Percentiles rank a stretch among this genome's conserved stretches.
Conservation (phyloP, 92 coral and sea anemone species). For the Actinernus sp. region DNA sequence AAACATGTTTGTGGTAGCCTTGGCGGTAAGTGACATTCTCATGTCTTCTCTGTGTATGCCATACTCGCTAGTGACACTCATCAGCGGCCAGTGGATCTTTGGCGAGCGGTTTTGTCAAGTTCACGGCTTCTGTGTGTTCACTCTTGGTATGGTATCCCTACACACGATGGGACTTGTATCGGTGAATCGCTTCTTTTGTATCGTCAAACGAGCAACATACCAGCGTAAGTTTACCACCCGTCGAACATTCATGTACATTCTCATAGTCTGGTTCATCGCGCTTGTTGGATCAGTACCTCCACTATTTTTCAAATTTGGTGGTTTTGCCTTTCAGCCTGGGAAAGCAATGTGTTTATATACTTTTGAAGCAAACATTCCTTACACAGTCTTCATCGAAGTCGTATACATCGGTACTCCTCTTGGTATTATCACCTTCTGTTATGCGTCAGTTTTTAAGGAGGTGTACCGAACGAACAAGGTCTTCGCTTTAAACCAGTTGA, state of each 20-base stretch:
- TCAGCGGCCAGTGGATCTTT: slow-evolving; percentile 38
- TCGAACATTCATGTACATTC: slow-evolving; percentile 14
- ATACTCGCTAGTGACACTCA: slow-evolving; percentile 45
- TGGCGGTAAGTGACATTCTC: slow-evolving; percentile 62
- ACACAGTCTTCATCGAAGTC: slow-evolving; percentile 47
- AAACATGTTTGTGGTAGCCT: slow-evolving; percentile 52
- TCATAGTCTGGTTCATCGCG: slow-evolving; percentile 42
- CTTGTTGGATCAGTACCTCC: slow-evolving; percentile 57
- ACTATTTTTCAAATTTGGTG: slow-evolving; percentile 27
- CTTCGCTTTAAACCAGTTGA: slow-evolving; percentile 5
- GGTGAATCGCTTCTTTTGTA: slow-evolving; percentile 54
- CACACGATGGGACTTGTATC: slow-evolving; percentile 63
- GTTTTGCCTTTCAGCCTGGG: slow-evolving; percentile 68
- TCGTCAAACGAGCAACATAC: slow-evolving; percentile 42
- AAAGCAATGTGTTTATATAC: slow-evolving; percentile 68
- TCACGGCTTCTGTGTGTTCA: slow-evolving; percentile 59
- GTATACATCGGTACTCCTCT: slow-evolving; percentile 45
- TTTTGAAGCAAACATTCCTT: slow-evolving; percentile 57
- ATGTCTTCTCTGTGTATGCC: slow-evolving; percentile 71
- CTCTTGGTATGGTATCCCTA: slow-evolving; percentile 50
- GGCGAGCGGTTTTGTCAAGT: slow-evolving; percentile 34
- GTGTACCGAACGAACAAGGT: slow-evolving; percentile 37
- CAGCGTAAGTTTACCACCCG: slow-evolving; percentile 20
- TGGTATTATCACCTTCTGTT: slow-evolving; percentile 36
- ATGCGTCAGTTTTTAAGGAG: slow-evolving; percentile 31